Percentiles rank a stretch among this genome's conserved stretches.
Evolutionary conservation across 1,140 invertebrate genomes (phyloP).

Genomic region (Rhopalosiphum maidis): DNA sequence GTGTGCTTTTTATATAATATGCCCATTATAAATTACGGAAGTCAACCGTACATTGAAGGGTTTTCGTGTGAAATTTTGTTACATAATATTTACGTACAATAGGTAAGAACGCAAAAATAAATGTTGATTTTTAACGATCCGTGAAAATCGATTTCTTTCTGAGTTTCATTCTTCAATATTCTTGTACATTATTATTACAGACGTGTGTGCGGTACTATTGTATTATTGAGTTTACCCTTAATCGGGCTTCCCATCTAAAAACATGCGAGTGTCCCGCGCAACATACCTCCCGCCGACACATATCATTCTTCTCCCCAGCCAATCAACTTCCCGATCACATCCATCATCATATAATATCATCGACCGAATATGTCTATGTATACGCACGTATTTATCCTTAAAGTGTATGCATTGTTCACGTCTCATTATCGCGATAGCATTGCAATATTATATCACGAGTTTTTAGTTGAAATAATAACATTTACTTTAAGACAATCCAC

Average conservation of each 20-base stretch:
- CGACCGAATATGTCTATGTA: not conserved
- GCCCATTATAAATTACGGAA: not conserved
- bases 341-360: constrained; percentile 16
- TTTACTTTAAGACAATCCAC: not conserved
- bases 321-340: constrained; percentile 21
- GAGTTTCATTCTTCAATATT: not conserved
- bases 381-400: not conserved
- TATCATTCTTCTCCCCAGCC: not conserved
- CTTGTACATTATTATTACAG: not conserved
- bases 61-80: not conserved
- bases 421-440: not conserved
- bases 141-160: not conserved
- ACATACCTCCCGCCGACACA: too few species aligned
- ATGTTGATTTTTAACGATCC: not conserved
- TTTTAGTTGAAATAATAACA: not conserved
- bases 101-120: not conserved
- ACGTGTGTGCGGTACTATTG: not conserved
- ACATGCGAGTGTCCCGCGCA: not conserved
- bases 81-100: not conserved
- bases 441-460: not conserved
- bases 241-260: not conserved
- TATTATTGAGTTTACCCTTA: not conserved
- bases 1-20: too few species aligned
- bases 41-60: not conserved
- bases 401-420: not conserved